Evolutionary conservation across 1,140 invertebrate genomes (phyloP).

Genomic region (Drosophila pseudoobscura): DNA sequence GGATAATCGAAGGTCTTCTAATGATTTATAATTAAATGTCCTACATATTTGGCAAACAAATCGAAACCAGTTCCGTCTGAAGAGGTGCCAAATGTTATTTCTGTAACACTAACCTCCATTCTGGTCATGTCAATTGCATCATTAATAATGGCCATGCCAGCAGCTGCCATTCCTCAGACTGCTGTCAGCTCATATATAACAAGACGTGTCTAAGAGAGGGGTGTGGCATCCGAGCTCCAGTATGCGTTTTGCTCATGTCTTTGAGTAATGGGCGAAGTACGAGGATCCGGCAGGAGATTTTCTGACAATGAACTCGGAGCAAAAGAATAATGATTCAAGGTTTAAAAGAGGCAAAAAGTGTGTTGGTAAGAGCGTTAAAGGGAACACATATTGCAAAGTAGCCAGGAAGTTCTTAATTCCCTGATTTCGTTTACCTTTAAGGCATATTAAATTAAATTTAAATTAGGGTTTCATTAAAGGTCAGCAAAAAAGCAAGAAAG

Average conservation of each 20-base stretch:
- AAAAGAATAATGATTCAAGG: background rate
- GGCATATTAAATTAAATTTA: no score
- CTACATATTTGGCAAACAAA: constrained; percentile 16
- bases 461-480: no score
- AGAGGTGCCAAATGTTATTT: constrained; percentile 28
- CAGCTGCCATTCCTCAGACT: constrained; percentile 17
- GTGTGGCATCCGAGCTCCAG: constrained; percentile 7
- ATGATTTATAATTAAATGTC: constrained; percentile 5
- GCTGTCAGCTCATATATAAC: constrained; percentile 33
- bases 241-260: constrained; percentile 5
- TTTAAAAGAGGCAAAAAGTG: no score
- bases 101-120: constrained; percentile 11
- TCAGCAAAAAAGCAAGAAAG: no score
- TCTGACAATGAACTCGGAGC: constrained; percentile 24
- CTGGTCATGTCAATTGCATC: constrained; percentile 42
- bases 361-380: no score
- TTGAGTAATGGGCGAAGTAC: constrained; percentile 33
- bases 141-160: constrained; percentile 48
- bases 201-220: constrained; percentile 24
- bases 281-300: constrained; percentile 19
- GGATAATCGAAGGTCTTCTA: background rate
- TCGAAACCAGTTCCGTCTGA: constrained; percentile 28
- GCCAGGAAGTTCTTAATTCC: no score
- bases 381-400: no score
- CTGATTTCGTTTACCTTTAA: no score